phyloP scores from a whole-genome alignment of 2,113 vertebrate species.

The Dipodomys stephensi region DNA sequence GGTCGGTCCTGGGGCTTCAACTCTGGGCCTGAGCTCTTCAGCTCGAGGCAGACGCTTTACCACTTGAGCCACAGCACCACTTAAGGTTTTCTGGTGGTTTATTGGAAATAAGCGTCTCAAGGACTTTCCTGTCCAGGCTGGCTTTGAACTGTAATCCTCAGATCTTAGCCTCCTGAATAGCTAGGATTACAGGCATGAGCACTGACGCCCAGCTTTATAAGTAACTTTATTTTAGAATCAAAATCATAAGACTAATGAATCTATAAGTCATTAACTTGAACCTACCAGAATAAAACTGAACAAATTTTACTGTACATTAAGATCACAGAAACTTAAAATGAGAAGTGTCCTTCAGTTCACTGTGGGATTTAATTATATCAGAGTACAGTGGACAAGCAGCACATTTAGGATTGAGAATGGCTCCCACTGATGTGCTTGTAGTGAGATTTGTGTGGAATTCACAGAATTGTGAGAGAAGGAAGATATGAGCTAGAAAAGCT shows the following conservation, averaged over 20 bases:
- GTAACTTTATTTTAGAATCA: neutral
- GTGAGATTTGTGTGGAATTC: neutral
- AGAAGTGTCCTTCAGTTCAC: neutral
- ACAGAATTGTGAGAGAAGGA: neutral
- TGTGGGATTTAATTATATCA: neutral
- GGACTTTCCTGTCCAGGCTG: no score
- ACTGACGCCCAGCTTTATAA: no score
- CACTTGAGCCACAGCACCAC: no score
- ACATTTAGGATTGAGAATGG: neutral
- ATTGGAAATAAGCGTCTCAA: no score
- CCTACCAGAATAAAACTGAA: neutral
- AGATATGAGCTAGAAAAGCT: neutral
- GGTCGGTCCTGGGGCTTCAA: no score
- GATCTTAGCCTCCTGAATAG: no score
- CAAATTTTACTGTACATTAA: neutral
- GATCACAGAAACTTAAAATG: neutral
- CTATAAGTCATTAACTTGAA: neutral
- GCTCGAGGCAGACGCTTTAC: no score
- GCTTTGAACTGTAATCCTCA: no score
- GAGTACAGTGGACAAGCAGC: no score
- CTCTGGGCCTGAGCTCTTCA: no score
- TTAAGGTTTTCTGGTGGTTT: no score
- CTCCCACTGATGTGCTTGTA: neutral
- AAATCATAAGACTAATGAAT: neutral
- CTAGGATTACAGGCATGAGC: no score